Percentiles rank a stretch among this genome's conserved stretches.
Evolutionary conservation across 2,797 vertebrate species (phyloP).

Genomic region (Pelodytes ibericus): DNA sequence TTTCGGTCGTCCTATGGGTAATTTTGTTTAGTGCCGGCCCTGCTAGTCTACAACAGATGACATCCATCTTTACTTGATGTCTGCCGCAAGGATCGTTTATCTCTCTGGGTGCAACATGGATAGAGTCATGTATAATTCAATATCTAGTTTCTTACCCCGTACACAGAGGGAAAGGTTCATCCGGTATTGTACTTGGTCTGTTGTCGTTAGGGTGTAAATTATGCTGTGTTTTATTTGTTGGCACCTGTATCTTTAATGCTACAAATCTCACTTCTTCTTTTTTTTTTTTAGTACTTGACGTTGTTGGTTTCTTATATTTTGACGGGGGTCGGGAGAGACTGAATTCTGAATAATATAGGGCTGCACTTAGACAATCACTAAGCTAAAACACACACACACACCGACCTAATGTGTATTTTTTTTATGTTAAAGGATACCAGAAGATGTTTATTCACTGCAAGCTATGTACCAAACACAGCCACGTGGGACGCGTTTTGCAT

Average conservation of each 20-base stretch:
- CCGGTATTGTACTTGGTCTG: too few species aligned
- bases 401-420: neutral
- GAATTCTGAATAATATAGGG: neutral
- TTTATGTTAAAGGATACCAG: neutral
- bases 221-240: neutral
- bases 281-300: neutral
- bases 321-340: neutral
- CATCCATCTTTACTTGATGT: neutral
- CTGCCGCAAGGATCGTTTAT: neutral
- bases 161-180: too few species aligned
- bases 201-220: neutral
- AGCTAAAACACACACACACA: neutral
- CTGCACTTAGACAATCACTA: constrained; percentile 11
- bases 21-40: neutral
- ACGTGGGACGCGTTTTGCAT: too few species aligned
- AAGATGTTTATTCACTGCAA: too few species aligned
- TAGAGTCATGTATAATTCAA: too few species aligned
- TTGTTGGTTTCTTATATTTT: neutral
- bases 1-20: neutral
- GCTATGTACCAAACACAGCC: too few species aligned
- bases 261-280: neutral
- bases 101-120: too few species aligned
- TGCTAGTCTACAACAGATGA: neutral
- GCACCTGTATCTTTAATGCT: neutral
- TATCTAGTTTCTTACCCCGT: too few species aligned